These are phyloP conservation scores for Cephus pygmeus DNA, from an alignment of 2,888 invertebrate genomes.

Conservation along the genomic window DNA sequence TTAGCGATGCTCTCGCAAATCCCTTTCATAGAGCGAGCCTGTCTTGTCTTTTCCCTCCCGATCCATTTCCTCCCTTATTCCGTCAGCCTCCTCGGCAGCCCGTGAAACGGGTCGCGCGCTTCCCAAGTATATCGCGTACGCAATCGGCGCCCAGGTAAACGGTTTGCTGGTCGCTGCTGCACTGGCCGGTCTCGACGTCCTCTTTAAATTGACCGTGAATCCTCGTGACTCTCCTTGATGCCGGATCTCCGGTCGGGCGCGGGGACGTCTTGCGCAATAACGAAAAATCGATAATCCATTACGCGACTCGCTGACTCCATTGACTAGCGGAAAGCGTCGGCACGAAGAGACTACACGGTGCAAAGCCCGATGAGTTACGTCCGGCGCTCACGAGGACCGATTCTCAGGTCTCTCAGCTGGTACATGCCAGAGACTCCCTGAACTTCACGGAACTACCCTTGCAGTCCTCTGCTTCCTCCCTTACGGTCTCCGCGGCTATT, in stretches of 20 bases:
- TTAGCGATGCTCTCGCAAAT: constrained; percentile 27
- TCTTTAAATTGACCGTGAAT: constrained; percentile 24
- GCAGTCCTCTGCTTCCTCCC: neutral
- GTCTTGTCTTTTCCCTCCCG: neutral
- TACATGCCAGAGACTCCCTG: constrained; percentile 11
- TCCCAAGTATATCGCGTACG: neutral
- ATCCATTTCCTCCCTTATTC: neutral
- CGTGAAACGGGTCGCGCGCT: neutral
- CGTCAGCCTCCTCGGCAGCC: neutral
- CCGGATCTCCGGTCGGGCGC: neutral
- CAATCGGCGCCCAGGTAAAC: neutral
- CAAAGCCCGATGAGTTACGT: neutral
- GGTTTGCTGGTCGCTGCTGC: neutral
- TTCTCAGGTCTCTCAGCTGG: neutral
- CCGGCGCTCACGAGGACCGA: neutral
- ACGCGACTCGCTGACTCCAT: constrained; percentile 29
- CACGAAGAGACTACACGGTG: neutral
- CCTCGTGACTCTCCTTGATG: neutral
- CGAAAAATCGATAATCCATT: constrained; percentile 33
- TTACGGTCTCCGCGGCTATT: neutral
- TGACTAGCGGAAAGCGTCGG: constrained; percentile 11
- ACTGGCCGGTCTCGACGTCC: neutral
- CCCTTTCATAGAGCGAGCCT: constrained; percentile 15
- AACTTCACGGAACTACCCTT: constrained; percentile 10
- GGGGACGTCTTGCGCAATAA: constrained; percentile 14